Base-by-base conservation (phyloP, 2,888 invertebrate species). In the Aleiodes leptofemur region DNA sequence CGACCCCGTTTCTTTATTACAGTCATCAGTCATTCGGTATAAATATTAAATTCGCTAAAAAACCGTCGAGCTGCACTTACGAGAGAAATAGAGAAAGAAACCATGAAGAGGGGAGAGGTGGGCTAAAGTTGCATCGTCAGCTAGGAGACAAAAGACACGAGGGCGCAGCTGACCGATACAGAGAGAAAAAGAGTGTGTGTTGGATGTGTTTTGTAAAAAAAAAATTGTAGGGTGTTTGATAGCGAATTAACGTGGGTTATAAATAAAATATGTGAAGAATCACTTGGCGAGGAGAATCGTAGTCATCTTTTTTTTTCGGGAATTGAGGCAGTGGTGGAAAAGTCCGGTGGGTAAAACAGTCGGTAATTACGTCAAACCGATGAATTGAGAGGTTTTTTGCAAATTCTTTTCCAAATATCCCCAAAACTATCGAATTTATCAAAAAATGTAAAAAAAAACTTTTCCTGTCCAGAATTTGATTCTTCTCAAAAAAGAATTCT, bases 21-120 rank as follows among this genome's bases (percentile, higher is more conserved):
- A 85, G 88, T 89, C 89, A 89, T 89, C 89, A 88, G 89, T 89
- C 89, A 89, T 87, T 88, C 86, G 84, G 87, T 88, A 89, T 89
- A 89, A 89, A 89, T 89, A 89, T 89, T 89, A 89, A 89, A 89
- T 89, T 88, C 86, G 88, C 84, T 88, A 87, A 88, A 88, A 89
- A 87, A 85, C 82, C 77, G 76, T 70, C 75, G 23, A 1, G 74
- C 68, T 75, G 72, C 76, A 74, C 76, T 77, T 76, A 74, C 76
- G 16, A 53, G 53, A 53, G 16, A 53, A 48, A 48, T 14, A 5
- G 29, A 66, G 66, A 48, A 14, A 48, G 43, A 50, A 29, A 11
- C 48, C 7, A 23, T 48, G n/a, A 29, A 29, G 73, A 53, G 51
- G 72, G 76, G 77, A 77, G 81, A 77, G 81, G 76, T 77, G 82